These are phyloP conservation scores for Perca fluviatilis DNA, from an alignment of 2,113 vertebrate species.

Conservation along the genomic window DNA sequence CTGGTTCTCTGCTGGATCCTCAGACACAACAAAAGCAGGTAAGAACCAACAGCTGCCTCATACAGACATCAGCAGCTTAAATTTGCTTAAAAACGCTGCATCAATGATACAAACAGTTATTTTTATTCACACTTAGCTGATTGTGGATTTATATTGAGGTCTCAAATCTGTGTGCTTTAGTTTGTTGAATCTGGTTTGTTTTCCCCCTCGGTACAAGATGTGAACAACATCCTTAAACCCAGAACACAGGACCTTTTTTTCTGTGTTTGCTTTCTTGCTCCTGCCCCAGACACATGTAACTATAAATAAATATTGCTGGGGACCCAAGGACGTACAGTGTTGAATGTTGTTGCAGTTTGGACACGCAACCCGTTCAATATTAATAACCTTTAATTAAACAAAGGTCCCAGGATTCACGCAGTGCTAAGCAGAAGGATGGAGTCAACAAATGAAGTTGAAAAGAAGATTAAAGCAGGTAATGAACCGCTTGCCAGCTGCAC, in stretches of 20 bases:
- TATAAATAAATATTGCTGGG: no score
- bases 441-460: no score
- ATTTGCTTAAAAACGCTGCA: not conserved
- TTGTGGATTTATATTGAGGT: not conserved
- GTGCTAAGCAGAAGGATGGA: no score
- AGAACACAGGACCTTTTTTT: not conserved
- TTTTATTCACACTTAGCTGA: not conserved
- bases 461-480: no score
- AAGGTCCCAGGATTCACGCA: no score
- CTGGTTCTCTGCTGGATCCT: constrained; percentile 39
- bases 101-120: no score
- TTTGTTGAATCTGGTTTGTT: not conserved
- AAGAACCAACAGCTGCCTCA: not conserved
- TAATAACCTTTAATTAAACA: no score
- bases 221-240: not conserved
- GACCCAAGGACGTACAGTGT: no score
- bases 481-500: no score
- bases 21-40: constrained; percentile 23
- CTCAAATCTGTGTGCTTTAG: not conserved
- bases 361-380: no score
- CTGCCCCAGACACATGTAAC: not conserved
- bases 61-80: not conserved
- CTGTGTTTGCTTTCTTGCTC: not conserved
- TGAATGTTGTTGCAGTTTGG: no score
- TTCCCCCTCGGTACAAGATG: no score